Evolutionary conservation across 2,113 vertebrate genomes (phyloP), one percentile per base, ranked within the genome.

Genomic region (Carassius auratus): DNA sequence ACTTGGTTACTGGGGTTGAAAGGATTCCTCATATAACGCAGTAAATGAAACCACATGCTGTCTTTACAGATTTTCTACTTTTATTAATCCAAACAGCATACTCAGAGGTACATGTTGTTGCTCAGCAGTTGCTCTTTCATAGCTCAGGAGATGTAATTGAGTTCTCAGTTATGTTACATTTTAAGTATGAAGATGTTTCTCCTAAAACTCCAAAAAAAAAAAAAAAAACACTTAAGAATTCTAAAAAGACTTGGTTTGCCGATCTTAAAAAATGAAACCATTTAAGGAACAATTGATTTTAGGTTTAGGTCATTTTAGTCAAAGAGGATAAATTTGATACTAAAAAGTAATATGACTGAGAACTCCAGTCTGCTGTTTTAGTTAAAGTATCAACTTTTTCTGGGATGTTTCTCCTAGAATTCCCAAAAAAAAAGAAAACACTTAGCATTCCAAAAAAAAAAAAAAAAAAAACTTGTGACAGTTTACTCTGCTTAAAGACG

Each of bases 21-120:
- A 82, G 88, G 89, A 90, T 88, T 81, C 89, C 89, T 81, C 81
- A 17, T 68, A 85, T 90, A 90, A 92, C 87, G 88, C 75, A 86
- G 81, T 92, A 91, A 94, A 86, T 93, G 76, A 88, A 92, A 93
- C 86, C 92, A 92, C 91, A 93, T 93, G 92, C 77, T 85, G 73
- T 82, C 84, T 52, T 33, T 10, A 74, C 66, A 83, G 83, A 62
- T 81, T 73, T 81, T 83, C 84, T 81, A 83, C 42, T 38, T 81
- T 75, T 86, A 81, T 76, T 76, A 64, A 82, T 52, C 57, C 85
- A 64, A 84, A 83, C 13, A 17, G 19, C 66, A 82, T 76, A 68
- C 50, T 48, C 17, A 21, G 33, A n/a, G 61, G 42, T 21, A 17
- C 8, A n/a, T 69, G 45, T 55, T 26, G 26, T 21, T 64, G 59